A percentile compares a stretch with the other conserved stretches of the same genome.
Conservation (phyloP, 2,797 vertebrate species). For the Gastrophryne carolinensis region DNA sequence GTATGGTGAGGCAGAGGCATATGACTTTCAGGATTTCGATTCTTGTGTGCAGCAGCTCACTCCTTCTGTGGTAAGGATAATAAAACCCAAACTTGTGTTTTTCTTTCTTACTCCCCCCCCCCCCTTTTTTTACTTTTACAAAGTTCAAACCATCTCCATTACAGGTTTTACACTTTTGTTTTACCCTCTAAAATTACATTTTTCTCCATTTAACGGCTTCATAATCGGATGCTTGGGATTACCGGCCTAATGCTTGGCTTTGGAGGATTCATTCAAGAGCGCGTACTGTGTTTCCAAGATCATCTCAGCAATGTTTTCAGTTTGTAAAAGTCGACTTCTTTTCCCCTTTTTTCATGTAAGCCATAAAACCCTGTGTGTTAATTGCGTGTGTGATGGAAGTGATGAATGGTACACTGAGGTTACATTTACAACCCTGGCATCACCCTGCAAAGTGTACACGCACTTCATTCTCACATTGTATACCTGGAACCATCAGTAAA, state of each 20-base stretch:
- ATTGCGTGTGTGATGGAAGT: not conserved
- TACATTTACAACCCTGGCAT: not conserved
- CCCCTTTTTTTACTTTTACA: conserved; percentile 1
- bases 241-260: conserved; percentile 26
- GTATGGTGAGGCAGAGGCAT: conserved; percentile 44
- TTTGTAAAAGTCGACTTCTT: conserved; percentile 17
- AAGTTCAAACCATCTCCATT: conserved; percentile 41
- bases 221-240: conserved; percentile 44
- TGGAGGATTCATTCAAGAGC: conserved; percentile 24
- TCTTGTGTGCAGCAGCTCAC: conserved; percentile 42
- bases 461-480: too few species aligned
- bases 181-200: conserved; percentile 39
- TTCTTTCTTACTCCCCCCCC: too few species aligned
- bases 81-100: conserved; percentile 46
- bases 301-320: conserved; percentile 23
- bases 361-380: conserved; percentile 12
- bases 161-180: conserved; percentile 32
- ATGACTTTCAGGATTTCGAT: conserved; percentile 12
- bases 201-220: conserved; percentile 31
- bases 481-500: too few species aligned
- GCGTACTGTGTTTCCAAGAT: conserved; percentile 33
- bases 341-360: not conserved
- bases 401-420: not conserved
- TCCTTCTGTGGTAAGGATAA: conserved; percentile 51
- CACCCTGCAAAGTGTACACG: too few species aligned